Evolutionary conservation across 1,140 invertebrate genomes (phyloP).

Genomic region (Sarcophaga peregrina): DNA sequence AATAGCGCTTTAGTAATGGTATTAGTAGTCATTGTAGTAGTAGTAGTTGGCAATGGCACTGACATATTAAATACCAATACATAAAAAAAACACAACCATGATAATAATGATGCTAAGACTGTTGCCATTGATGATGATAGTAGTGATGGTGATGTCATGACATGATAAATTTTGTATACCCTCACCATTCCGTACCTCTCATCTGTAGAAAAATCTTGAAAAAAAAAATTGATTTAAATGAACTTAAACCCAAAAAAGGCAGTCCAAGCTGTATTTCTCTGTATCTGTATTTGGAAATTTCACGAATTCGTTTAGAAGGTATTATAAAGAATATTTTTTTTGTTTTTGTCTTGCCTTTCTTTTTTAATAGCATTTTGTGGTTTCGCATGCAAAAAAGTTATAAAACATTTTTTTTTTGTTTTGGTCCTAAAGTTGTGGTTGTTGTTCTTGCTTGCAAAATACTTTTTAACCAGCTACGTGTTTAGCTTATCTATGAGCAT

Average conservation of each 20-base stretch:
- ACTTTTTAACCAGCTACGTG: background rate
- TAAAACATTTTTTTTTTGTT: background rate
- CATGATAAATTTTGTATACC: constrained; percentile 23
- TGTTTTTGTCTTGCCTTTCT: too few species aligned
- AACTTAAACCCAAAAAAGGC: too few species aligned
- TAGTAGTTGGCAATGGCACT: constrained; percentile 19
- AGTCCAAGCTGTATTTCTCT: too few species aligned
- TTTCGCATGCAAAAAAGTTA: constrained; percentile 33
- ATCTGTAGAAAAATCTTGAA: background rate
- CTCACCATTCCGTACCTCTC: background rate
- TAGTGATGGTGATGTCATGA: constrained; percentile 34
- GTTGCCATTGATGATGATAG: background rate
- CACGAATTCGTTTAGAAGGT: background rate
- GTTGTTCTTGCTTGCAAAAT: background rate
- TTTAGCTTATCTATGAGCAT: background rate
- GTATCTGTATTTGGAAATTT: background rate
- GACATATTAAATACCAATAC: background rate
- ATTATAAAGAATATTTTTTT: background rate
- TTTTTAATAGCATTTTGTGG: background rate
- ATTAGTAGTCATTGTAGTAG: constrained; percentile 16
- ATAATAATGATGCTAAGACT: background rate
- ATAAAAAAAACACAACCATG: background rate
- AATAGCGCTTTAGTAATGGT: background rate
- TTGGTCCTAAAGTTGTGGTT: background rate
- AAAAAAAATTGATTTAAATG: too few species aligned